Conservation (phyloP, 1,140 invertebrate genomes). For the Meloidogyne exigua region DNA sequence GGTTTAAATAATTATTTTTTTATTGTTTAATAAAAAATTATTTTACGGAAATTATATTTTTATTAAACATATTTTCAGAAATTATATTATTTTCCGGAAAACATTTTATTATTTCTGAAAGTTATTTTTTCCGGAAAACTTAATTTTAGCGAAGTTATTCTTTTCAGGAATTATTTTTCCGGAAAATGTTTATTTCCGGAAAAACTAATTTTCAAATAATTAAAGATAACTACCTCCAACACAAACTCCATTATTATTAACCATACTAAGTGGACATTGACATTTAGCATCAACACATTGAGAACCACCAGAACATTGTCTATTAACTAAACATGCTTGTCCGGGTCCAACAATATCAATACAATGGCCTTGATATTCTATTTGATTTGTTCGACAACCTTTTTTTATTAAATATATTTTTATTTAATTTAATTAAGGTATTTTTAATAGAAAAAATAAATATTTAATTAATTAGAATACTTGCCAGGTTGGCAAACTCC, state of each 20-base stretch:
- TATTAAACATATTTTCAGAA: too few relatives aligned
- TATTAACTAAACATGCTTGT: constrained; percentile 55
- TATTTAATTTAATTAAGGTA: constrained; percentile 1
- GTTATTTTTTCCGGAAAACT: too few relatives aligned
- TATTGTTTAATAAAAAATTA: too few relatives aligned
- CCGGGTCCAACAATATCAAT: constrained; percentile 56
- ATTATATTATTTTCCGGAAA: too few relatives aligned
- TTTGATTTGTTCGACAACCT: constrained; percentile 59
- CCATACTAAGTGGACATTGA: constrained; percentile 46
- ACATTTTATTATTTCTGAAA: too few relatives aligned
- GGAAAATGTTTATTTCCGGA: too few relatives aligned
- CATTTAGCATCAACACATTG: constrained; percentile 46
- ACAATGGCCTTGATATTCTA: constrained; percentile 57
- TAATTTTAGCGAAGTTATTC: too few relatives aligned
- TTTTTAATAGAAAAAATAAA: not conserved
- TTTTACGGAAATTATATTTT: too few relatives aligned
- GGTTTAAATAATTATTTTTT: too few relatives aligned
- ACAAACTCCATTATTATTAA: constrained; percentile 47
- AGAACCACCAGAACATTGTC: constrained; percentile 59
- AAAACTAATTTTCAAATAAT: too few relatives aligned
- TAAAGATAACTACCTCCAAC: constrained; percentile 31
- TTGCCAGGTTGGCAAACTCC: constrained; percentile 59
- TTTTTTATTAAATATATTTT: constrained; percentile 2
- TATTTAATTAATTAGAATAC: too few relatives aligned
- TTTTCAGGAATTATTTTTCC: too few relatives aligned